Conservation (phyloP, 2,113 vertebrate species). For the Ursus arctos region DNA sequence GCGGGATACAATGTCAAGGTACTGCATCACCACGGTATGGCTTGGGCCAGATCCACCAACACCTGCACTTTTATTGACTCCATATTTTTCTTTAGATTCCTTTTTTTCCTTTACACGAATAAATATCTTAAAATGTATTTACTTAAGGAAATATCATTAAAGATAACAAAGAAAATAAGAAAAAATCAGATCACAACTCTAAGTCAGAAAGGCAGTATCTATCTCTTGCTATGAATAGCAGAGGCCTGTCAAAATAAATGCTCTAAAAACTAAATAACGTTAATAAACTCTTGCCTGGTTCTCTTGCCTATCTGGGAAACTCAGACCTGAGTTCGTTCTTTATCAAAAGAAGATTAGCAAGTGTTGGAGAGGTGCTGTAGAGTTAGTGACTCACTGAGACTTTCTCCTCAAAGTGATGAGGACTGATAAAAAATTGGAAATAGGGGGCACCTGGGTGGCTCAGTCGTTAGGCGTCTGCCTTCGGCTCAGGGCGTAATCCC, state of each 20-base stretch:
- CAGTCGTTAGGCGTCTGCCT: too few species aligned
- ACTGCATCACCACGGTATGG: not conserved
- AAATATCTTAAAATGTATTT: not conserved
- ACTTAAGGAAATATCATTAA: not conserved
- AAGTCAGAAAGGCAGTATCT: not conserved
- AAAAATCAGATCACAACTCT: not conserved
- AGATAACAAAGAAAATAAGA: not conserved
- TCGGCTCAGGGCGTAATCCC: too few species aligned
- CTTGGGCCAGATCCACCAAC: not conserved
- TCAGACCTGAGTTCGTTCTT: not conserved
- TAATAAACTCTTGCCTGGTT: not conserved
- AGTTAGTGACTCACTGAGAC: not conserved
- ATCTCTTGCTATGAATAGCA: not conserved
- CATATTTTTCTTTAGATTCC: not conserved
- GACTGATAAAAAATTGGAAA: not conserved
- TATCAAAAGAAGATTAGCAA: not conserved
- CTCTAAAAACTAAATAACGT: not conserved
- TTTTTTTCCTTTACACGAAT: not conserved
- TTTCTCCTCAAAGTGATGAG: not conserved
- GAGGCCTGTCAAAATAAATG: not conserved
- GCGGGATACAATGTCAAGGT: not conserved
- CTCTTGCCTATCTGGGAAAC: not conserved
- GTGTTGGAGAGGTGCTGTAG: not conserved
- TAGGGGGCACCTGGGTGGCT: too few species aligned
- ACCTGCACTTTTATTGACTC: not conserved